A percentile compares a stretch with the other conserved stretches of the same genome.
Evolutionary conservation across 2,797 vertebrate genomes (phyloP).

Genomic region (Coracias cyanogaster): DNA sequence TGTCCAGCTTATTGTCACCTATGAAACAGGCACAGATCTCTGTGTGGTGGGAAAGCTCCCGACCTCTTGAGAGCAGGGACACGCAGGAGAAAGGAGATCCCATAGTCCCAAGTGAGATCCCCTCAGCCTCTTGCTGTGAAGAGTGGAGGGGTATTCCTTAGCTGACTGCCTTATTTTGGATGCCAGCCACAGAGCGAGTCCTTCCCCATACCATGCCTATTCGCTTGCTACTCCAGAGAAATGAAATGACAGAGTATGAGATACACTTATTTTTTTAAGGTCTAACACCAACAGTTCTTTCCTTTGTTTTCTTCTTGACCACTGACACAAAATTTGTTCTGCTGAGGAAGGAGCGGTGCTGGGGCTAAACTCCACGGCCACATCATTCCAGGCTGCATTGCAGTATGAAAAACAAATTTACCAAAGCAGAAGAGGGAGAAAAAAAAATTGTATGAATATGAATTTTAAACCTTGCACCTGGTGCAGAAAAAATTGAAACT

Average conservation of each 20-base stretch:
- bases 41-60: not conserved
- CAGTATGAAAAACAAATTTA: not conserved
- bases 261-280: not conserved
- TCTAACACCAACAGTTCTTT: not conserved
- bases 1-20: not conserved
- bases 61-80: not conserved
- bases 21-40: not conserved
- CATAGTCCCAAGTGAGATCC: not conserved
- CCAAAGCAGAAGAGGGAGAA: not conserved
- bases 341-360: not conserved
- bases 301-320: rapidly evolving
- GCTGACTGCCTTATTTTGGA: not conserved
- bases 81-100: not conserved
- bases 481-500: not conserved
- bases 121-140: rapidly evolving
- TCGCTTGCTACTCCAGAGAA: not conserved
- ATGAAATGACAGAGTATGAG: not conserved
- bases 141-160: not conserved
- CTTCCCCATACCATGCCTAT: not conserved
- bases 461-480: not conserved
- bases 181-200: not conserved
- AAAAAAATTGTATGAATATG: not conserved
- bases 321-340: not conserved
- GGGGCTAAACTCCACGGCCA: not conserved
- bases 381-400: rapidly evolving